These are phyloP conservation scores for Heliconius sara DNA, from an alignment of 2,888 invertebrate genomes.

Conservation along the genomic window DNA sequence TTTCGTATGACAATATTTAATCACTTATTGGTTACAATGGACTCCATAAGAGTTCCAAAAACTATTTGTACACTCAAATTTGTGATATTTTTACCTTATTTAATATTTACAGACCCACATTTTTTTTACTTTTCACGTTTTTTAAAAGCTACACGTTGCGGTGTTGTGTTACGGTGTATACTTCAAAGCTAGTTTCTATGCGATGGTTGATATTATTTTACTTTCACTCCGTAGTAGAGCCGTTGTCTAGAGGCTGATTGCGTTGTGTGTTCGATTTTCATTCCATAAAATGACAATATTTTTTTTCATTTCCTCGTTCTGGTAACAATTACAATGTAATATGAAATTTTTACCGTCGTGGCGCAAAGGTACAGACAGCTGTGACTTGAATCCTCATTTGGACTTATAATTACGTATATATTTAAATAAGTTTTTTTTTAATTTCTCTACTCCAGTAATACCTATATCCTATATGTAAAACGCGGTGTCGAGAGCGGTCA, in stretches of 20 bases:
- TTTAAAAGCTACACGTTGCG: constrained; percentile 41
- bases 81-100: constrained; percentile 50
- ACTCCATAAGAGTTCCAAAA: constrained; percentile 49
- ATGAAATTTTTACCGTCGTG: too few species aligned
- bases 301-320: too few species aligned
- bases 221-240: background rate
- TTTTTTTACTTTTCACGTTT: constrained; percentile 41
- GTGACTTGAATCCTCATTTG: too few species aligned
- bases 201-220: background rate
- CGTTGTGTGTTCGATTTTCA: too few species aligned
- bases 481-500: background rate
- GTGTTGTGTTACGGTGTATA: constrained; percentile 32
- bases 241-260: too few species aligned
- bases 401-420: too few species aligned
- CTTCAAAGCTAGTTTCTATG: background rate
- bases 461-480: too few species aligned
- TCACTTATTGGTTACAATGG: constrained; percentile 79
- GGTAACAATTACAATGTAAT: too few species aligned
- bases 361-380: too few species aligned
- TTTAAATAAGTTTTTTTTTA: too few species aligned
- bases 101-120: constrained; percentile 46
- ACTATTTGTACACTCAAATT: constrained; percentile 60
- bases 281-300: too few species aligned
- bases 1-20: constrained; percentile 72
- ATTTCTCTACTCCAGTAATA: too few species aligned